Evolutionary conservation across 2,888 invertebrate genomes (phyloP).

Genomic region (Clivina fossor): DNA sequence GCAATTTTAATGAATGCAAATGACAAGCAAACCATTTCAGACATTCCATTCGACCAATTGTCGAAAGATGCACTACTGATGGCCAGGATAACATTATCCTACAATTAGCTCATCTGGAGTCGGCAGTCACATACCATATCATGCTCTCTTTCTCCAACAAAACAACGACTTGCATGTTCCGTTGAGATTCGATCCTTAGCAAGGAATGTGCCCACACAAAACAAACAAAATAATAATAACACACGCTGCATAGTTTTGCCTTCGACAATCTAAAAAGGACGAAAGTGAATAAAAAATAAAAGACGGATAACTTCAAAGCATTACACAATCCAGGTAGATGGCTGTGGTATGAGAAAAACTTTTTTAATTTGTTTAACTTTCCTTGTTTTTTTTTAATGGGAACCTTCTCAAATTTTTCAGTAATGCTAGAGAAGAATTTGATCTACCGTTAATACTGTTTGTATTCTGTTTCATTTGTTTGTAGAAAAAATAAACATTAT

Average conservation of each 20-base stretch:
- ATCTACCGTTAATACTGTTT: no score
- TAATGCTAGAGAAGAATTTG: no score
- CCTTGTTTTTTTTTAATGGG: no score
- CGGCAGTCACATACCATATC: conserved; percentile 1
- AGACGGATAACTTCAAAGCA: conserved; percentile 11
- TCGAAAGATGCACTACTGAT: conserved; percentile 22
- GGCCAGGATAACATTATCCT: conserved; percentile 24
- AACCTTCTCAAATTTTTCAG: no score
- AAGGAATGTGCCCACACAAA: conserved; percentile 25
- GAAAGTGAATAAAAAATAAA: conserved; percentile 8
- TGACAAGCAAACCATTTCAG: conserved; percentile 13
- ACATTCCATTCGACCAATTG: conserved; percentile 17
- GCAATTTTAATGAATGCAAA: conserved; percentile 21
- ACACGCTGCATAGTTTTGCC: conserved; percentile 11
- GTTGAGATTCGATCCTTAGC: no score
- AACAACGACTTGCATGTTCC: conserved; percentile 8
- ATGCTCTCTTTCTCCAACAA: no score
- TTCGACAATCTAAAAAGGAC: conserved; percentile 1
- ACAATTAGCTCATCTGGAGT: conserved; percentile 13
- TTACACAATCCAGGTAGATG: not conserved
- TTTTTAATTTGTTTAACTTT: conserved; percentile 19
- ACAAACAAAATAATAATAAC: conserved; percentile 17
- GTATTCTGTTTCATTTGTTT: no score
- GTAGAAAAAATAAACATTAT: no score
- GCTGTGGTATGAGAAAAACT: conserved; percentile 20